These are phyloP conservation scores for Dryas iulia DNA, from an alignment of 1,140 invertebrate genomes.

Conservation along the genomic window DNA sequence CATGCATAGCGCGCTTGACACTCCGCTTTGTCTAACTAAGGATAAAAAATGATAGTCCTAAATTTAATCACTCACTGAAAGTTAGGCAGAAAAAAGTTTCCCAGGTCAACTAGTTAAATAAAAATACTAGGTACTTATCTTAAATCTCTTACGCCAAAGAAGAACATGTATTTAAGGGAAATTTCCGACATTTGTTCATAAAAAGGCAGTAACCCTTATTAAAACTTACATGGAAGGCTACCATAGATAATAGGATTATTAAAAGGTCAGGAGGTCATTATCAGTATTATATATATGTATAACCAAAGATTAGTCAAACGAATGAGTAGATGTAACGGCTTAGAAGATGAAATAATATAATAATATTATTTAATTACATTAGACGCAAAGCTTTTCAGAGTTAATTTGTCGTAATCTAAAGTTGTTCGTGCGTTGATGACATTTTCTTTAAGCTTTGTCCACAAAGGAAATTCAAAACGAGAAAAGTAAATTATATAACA, in stretches of 20 bases:
- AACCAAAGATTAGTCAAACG: not conserved
- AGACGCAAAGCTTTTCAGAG: not conserved
- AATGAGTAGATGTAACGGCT: not conserved
- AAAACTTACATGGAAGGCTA: not conserved
- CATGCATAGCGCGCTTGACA: too few species aligned
- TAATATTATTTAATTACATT: not conserved
- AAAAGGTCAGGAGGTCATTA: not conserved
- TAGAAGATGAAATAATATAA: not conserved
- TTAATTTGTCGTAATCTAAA: constrained; percentile 11
- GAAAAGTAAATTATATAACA: not conserved
- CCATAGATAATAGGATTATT: not conserved
- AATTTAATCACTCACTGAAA: too few species aligned
- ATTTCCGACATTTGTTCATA: not conserved
- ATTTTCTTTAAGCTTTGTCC: constrained; percentile 5
- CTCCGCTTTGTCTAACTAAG: too few species aligned
- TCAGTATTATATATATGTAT: not conserved
- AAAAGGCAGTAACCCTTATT: not conserved
- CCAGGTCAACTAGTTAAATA: too few species aligned
- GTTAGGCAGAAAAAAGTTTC: too few species aligned
- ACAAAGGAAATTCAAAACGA: not conserved
- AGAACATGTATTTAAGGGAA: not conserved
- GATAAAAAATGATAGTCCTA: too few species aligned
- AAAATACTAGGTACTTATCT: too few species aligned
- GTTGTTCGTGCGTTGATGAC: constrained; percentile 8
- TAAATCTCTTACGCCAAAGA: too few species aligned